Evolutionary conservation across 2,888 invertebrate species (phyloP).

Genomic region (Coleophora deauratella): DNA sequence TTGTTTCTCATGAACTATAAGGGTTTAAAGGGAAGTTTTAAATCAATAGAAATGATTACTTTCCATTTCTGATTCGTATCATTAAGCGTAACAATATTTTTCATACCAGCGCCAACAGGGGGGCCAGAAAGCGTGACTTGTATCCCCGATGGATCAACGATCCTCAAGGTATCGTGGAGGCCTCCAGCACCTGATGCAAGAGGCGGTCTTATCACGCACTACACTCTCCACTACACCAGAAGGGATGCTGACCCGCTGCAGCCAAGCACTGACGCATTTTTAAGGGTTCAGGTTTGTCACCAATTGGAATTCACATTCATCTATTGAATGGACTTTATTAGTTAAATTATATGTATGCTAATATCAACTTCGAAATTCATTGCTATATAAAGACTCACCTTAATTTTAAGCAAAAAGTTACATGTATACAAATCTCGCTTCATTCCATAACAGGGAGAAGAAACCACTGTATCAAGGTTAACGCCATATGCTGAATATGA

Average conservation of each 20-base stretch:
- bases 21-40: too few relatives aligned
- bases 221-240: constrained; percentile 59
- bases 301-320: too few relatives aligned
- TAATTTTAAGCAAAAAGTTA: too few relatives aligned
- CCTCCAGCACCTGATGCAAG: constrained; percentile 78
- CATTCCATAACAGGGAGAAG: constrained; percentile 68
- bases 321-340: too few relatives aligned
- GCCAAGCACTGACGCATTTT: constrained; percentile 53
- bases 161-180: constrained; percentile 84
- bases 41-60: too few relatives aligned
- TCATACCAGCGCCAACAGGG: constrained; percentile 80
- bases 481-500: constrained; percentile 91
- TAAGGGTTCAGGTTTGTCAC: constrained; percentile 50
- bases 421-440: too few relatives aligned
- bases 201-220: constrained; percentile 76
- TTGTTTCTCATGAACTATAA: too few relatives aligned
- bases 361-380: too few relatives aligned
- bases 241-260: constrained; percentile 54
- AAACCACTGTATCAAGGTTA: constrained; percentile 84
- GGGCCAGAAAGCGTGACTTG: constrained; percentile 83
- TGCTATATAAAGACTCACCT: too few relatives aligned
- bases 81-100: too few relatives aligned
- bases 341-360: too few relatives aligned
- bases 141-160: constrained; percentile 82
- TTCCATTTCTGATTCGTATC: too few relatives aligned